Evolutionary conservation across 2,888 invertebrate species (phyloP).

Genomic region (Cynaeus angustus): DNA sequence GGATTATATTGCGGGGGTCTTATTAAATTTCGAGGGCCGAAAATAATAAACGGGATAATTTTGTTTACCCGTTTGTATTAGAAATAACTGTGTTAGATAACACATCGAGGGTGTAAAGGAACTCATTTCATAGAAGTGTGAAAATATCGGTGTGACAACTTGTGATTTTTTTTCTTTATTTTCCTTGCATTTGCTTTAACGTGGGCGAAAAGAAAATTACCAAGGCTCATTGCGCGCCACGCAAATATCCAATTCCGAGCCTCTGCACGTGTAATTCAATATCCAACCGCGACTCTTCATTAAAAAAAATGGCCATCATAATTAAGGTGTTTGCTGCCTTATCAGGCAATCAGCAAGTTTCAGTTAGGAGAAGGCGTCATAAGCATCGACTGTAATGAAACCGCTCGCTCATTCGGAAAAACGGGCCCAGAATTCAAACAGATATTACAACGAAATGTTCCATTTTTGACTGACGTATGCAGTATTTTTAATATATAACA

Average conservation of each 20-base stretch:
- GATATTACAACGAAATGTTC: conserved; percentile 38
- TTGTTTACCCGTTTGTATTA: no score
- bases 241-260: background rate
- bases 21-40: conserved; percentile 11
- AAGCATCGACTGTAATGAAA: conserved; percentile 53
- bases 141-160: no score
- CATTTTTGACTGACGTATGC: conserved; percentile 18
- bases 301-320: conserved; percentile 1
- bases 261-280: conserved; percentile 1
- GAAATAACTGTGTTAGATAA: no score
- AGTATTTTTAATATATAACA: conserved; percentile 11
- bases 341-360: conserved; percentile 28
- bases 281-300: background rate
- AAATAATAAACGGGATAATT: background rate
- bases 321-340: background rate
- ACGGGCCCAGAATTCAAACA: conserved; percentile 44
- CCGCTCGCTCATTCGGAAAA: conserved; percentile 52
- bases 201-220: no score
- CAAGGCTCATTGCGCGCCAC: background rate
- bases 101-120: no score
- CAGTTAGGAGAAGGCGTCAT: conserved; percentile 36
- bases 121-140: no score
- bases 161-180: no score
- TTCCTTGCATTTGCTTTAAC: no score
- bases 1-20: conserved; percentile 18